These are phyloP conservation scores for Melanotaenia nigrans DNA, from an alignment of 2,797 vertebrate species.

Conservation along the genomic window DNA sequence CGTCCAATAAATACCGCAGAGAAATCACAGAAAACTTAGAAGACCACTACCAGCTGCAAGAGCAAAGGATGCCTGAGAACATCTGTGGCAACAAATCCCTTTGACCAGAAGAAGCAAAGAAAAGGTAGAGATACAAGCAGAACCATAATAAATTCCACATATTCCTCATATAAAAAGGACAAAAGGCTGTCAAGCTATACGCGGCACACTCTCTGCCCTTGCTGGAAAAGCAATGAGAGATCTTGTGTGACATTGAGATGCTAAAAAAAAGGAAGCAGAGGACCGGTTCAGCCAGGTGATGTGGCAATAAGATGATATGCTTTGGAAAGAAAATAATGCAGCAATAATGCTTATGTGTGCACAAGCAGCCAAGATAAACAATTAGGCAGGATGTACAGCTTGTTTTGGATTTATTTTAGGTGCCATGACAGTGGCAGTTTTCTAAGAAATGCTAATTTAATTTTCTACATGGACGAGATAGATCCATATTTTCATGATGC, in stretches of 20 bases:
- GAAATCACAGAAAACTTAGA: conserved; percentile 33
- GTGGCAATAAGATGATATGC: not conserved
- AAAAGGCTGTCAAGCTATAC: conserved; percentile 47
- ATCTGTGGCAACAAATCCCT: conserved; percentile 56
- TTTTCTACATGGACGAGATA: not conserved
- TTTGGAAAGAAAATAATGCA: not conserved
- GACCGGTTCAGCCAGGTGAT: conserved; percentile 37
- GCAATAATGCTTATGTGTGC: conserved; percentile 9
- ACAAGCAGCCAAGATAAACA: conserved; percentile 10
- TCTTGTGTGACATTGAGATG: not conserved
- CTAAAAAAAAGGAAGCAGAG: conserved; percentile 8
- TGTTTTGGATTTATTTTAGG: conserved; percentile 9
- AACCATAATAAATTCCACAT: conserved; percentile 33
- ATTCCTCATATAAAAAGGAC: conserved; percentile 19
- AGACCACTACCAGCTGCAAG: conserved; percentile 44
- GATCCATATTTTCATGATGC: not conserved
- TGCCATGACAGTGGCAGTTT: not conserved
- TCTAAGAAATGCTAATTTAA: conserved; percentile 5
- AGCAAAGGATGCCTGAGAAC: conserved; percentile 44
- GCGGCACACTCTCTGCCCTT: conserved; percentile 45
- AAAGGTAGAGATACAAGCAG: conserved; percentile 13
- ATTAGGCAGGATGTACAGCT: not conserved
- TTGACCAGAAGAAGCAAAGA: conserved; percentile 42
- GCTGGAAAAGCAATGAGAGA: conserved; percentile 34
- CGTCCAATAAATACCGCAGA: conserved; percentile 32